A percentile compares a stretch with the other conserved stretches of the same genome.
phyloP scores from a whole-genome alignment of 2,888 invertebrate species.

The Tachina grossa region DNA sequence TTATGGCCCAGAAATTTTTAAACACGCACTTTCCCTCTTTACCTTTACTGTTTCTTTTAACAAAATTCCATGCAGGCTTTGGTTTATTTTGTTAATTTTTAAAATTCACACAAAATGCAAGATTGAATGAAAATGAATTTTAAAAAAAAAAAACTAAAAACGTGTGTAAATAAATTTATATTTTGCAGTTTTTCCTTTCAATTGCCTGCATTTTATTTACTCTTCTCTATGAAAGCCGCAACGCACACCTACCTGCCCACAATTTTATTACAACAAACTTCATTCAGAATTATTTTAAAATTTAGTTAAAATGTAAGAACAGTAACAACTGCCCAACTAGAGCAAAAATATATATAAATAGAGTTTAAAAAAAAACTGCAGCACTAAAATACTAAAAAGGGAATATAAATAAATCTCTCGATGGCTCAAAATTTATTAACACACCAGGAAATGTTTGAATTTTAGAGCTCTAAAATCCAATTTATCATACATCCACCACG shows the following conservation, averaged over 20 bases:
- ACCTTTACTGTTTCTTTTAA: not conserved
- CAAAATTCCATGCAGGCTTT: not conserved
- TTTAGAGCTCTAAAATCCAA: conserved; percentile 8
- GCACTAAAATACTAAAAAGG: not conserved
- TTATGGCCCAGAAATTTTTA: not conserved
- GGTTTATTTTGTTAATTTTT: conserved; percentile 3
- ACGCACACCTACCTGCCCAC: conserved; percentile 20
- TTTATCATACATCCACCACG: conserved; percentile 7
- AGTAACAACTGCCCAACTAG: not conserved
- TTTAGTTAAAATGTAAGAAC: conserved; percentile 29
- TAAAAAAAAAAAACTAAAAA: not conserved
- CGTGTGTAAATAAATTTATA: conserved; percentile 7
- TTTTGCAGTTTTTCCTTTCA: not conserved
- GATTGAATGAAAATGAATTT: not conserved
- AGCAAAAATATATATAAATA: conserved; percentile 12
- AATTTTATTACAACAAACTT: conserved; percentile 22
- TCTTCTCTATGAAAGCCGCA: not conserved
- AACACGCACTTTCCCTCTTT: not conserved
- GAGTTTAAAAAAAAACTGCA: not conserved
- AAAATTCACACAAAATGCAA: conserved; percentile 2
- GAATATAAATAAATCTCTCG: conserved; percentile 21
- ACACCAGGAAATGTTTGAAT: conserved; percentile 34
- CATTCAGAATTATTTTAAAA: conserved; percentile 21
- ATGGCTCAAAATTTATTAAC: conserved; percentile 52
- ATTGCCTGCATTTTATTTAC: conserved; percentile 9